Evolutionary conservation across 23 tunicate genomes (phyloP).

Genomic region (Clavelina lepadiformis): DNA sequence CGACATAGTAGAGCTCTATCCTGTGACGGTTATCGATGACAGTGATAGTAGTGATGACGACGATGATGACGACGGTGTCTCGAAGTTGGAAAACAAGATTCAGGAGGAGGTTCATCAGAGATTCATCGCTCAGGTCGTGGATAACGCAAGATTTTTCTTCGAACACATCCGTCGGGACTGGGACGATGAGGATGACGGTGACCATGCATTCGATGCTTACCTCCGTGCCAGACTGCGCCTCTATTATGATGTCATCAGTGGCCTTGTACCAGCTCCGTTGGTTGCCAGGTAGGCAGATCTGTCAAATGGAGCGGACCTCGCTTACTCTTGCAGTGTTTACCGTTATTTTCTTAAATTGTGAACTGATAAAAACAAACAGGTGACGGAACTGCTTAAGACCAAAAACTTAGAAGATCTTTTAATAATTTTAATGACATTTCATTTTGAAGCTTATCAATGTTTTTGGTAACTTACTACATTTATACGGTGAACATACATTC

Average conservation of each 20-base stretch:
- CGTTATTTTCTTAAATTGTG: neutral
- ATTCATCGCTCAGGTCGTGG: constrained; percentile 40
- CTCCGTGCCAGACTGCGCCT: constrained; percentile 70
- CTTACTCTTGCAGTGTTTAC: neutral
- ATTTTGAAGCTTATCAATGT: neutral
- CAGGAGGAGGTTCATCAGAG: constrained; percentile 27
- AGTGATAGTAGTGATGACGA: constrained; percentile 31
- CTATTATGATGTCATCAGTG: constrained; percentile 69
- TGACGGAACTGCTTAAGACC: too few relatives aligned
- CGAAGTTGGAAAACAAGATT: constrained; percentile 22
- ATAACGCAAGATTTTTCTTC: constrained; percentile 74
- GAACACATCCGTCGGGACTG: constrained; percentile 85
- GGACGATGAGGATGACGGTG: constrained; percentile 97
- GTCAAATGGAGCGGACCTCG: neutral
- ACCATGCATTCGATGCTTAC: constrained; percentile 80
- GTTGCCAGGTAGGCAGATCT: constrained; percentile 45
- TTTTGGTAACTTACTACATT: neutral
- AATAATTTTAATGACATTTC: neutral
- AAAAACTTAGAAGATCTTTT: too few relatives aligned
- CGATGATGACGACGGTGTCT: constrained; percentile 31
- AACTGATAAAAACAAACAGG: neutral
- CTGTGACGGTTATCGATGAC: constrained; percentile 43
- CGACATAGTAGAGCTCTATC: constrained; percentile 81
- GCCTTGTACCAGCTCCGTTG: constrained; percentile 70
- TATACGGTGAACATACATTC: neutral